A percentile compares a stretch with the other conserved stretches of the same genome.
phyloP scores from a whole-genome alignment of 2,888 invertebrate genomes.

The Papilio demoleus region DNA sequence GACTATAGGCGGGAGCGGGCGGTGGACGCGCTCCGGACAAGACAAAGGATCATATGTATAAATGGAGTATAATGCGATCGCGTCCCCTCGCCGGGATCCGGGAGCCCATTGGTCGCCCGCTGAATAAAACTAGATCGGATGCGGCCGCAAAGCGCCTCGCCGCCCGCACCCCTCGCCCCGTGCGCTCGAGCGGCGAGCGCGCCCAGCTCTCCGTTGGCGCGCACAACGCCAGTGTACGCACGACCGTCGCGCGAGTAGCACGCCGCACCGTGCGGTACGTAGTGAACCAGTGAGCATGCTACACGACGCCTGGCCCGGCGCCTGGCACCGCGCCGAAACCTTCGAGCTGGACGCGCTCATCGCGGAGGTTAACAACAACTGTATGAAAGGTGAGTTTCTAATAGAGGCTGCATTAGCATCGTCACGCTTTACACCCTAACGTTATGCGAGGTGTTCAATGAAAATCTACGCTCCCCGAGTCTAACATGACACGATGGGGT shows the following conservation, averaged over 20 bases:
- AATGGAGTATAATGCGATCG: constrained; percentile 33
- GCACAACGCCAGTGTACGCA: constrained; percentile 49
- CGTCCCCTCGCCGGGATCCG: constrained; percentile 41
- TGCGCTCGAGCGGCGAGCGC: constrained; percentile 40
- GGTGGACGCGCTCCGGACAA: background rate
- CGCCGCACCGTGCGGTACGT: constrained; percentile 45
- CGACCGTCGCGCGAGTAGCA: constrained; percentile 46
- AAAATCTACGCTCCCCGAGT: background rate
- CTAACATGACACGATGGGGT: background rate
- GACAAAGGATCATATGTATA: constrained; percentile 14
- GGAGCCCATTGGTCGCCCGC: constrained; percentile 33
- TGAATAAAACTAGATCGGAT: constrained; percentile 34
- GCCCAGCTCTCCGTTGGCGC: constrained; percentile 42
- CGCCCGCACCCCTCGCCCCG: constrained; percentile 18
- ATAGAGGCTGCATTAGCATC: background rate
- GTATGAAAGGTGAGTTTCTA: constrained; percentile 62
- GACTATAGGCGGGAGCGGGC: constrained; percentile 3
- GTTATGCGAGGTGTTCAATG: background rate
- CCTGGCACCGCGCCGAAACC: constrained; percentile 63
- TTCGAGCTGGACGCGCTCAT: constrained; percentile 71
- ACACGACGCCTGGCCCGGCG: constrained; percentile 69
- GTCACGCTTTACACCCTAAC: background rate
- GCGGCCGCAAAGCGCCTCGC: constrained; percentile 12
- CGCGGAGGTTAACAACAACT: constrained; percentile 69
- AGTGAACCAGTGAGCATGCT: constrained; percentile 59